These are phyloP conservation scores for Pelecanoides urinatrix DNA, from an alignment of 2,113 vertebrate species.

Conservation along the genomic window DNA sequence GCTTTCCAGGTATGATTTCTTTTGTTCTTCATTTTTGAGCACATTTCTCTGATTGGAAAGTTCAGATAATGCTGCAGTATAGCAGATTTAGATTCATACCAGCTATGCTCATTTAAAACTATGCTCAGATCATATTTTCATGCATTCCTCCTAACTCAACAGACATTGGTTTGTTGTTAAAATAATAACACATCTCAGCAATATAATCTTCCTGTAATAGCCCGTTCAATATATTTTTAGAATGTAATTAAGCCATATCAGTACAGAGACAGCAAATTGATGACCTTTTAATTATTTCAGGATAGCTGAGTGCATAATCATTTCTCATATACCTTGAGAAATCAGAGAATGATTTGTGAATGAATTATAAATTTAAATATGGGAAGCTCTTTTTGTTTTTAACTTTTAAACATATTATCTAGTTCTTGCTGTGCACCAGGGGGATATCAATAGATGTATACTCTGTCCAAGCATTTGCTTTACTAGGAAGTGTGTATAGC, in stretches of 20 bases:
- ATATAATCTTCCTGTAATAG: constrained; percentile 59
- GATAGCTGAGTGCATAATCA: constrained; percentile 81
- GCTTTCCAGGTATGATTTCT: neutral
- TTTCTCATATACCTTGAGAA: constrained; percentile 48
- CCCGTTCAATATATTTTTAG: constrained; percentile 85
- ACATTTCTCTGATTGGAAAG: neutral
- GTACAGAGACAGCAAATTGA: constrained; percentile 82
- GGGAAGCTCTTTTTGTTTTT: neutral
- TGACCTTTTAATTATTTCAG: constrained; percentile 91
- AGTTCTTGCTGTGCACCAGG: neutral
- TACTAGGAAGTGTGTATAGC: neutral
- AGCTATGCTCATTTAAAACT: neutral
- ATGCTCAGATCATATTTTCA: neutral
- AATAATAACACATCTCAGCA: constrained; percentile 74
- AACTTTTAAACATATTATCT: neutral
- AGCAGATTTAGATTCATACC: neutral
- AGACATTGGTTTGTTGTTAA: constrained; percentile 52
- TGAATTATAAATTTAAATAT: neutral
- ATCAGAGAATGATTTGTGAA: neutral
- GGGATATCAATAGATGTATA: neutral
- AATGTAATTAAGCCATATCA: constrained; percentile 89
- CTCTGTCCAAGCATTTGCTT: neutral
- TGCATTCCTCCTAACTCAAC: neutral
- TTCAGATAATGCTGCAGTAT: neutral
- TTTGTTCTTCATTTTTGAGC: neutral